Conservation (phyloP, 2,888 invertebrate genomes). For the Scotopteryx bipunctaria region DNA sequence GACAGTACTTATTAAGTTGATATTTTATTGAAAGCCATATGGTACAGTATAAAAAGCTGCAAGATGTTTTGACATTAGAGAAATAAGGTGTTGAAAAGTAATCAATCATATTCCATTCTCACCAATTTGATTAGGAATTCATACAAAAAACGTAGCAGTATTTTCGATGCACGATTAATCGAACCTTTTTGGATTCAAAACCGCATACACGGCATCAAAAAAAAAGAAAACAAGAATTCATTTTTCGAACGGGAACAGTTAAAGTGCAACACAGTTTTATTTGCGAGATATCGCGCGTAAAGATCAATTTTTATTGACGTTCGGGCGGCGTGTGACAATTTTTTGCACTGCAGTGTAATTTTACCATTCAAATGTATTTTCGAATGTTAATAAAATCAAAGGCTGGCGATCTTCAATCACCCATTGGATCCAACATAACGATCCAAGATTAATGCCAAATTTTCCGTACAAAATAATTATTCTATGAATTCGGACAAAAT, state of each 20-base stretch:
- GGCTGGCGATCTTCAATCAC: too few species aligned
- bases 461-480: too few species aligned
- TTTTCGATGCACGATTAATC: slow-evolving; percentile 5
- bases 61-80: neutral
- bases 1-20: too few species aligned
- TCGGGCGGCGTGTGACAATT: slow-evolving; percentile 57
- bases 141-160: slow-evolving; percentile 1
- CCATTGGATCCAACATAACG: too few species aligned
- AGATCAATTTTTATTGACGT: slow-evolving; percentile 76
- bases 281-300: slow-evolving; percentile 67
- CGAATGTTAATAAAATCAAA: too few species aligned
- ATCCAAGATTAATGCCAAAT: too few species aligned
- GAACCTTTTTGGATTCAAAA: slow-evolving; percentile 17
- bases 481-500: too few species aligned
- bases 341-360: slow-evolving; percentile 58
- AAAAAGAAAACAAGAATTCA: slow-evolving; percentile 44
- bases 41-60: too few species aligned
- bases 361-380: slow-evolving; percentile 36
- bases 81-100: slow-evolving; percentile 16
- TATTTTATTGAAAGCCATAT: too few species aligned
- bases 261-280: slow-evolving; percentile 59
- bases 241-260: slow-evolving; percentile 54
- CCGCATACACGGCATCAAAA: slow-evolving; percentile 12
- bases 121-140: neutral
- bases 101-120: slow-evolving; percentile 8